phyloP scores from a whole-genome alignment of 2,113 vertebrate genomes.

The Brachyistius frenatus region DNA sequence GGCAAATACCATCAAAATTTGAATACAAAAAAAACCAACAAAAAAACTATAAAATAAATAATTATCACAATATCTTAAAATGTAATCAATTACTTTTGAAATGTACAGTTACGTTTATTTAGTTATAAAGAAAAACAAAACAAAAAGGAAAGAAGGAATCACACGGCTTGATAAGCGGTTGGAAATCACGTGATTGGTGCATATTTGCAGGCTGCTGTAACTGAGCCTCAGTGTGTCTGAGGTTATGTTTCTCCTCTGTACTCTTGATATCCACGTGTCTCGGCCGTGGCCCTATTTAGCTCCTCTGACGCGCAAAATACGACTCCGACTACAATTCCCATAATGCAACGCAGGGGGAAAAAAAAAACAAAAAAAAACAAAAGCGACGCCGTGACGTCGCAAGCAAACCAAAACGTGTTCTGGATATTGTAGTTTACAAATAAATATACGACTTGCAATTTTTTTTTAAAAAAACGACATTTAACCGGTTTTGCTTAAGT shows the following conservation, averaged over 20 bases:
- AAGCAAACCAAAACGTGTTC: accelerated
- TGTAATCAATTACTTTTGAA: too few relatives aligned
- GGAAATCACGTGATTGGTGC: too few relatives aligned
- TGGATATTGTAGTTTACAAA: constrained; percentile 72
- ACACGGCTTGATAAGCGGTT: not conserved
- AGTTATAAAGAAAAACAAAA: not conserved
- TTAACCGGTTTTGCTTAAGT: accelerated
- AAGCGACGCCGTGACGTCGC: constrained; percentile 14
- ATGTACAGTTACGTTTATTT: too few relatives aligned
- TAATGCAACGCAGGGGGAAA: not conserved
- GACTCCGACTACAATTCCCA: constrained; percentile 68
- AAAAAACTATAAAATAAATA: too few relatives aligned
- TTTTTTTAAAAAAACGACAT: not conserved
- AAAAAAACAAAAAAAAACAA: too few relatives aligned
- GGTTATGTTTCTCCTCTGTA: constrained; percentile 3
- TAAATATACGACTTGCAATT: accelerated
- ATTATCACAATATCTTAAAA: too few relatives aligned
- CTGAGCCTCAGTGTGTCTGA: not conserved
- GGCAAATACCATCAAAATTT: too few relatives aligned
- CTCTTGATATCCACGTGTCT: constrained; percentile 76
- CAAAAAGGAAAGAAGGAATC: not conserved
- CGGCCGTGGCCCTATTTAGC: constrained; percentile 39
- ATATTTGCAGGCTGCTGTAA: not conserved
- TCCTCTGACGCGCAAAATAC: constrained; percentile 49
- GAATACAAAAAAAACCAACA: too few relatives aligned